These are phyloP conservation scores for Vulpes lagopus DNA, from an alignment of 2,113 vertebrate genomes.

Conservation along the genomic window DNA sequence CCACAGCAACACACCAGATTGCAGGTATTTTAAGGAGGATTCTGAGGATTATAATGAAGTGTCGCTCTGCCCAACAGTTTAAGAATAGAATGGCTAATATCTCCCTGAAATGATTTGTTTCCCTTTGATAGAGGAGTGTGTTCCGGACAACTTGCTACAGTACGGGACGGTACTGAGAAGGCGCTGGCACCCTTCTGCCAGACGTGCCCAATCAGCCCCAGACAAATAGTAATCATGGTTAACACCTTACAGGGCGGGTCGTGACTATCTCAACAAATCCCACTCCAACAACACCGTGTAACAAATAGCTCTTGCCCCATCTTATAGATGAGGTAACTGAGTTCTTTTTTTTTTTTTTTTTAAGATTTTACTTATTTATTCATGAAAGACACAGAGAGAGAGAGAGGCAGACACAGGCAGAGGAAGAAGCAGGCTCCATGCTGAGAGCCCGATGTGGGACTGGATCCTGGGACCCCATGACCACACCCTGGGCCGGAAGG, in stretches of 20 bases:
- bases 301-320: neutral
- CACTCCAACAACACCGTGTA: neutral
- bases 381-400: no score
- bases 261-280: neutral
- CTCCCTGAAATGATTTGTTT: slow-evolving; percentile 50
- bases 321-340: neutral
- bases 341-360: neutral
- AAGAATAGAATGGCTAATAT: slow-evolving; percentile 61
- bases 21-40: slow-evolving; percentile 58
- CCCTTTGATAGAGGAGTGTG: slow-evolving; percentile 45
- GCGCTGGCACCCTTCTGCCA: slow-evolving; percentile 15
- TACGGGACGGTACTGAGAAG: neutral
- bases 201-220: neutral
- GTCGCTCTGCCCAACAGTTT: slow-evolving; percentile 53
- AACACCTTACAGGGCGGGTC: no score
- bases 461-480: no score
- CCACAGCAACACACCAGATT: slow-evolving; percentile 1
- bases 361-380: no score
- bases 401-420: no score
- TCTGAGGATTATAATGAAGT: slow-evolving; percentile 48
- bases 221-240: neutral
- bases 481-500: no score
- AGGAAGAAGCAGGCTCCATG: no score
- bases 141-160: neutral
- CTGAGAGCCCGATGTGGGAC: no score